A percentile compares a stretch with the other conserved stretches of the same genome.
Conservation (phyloP, 2,888 invertebrate species). For the Trissolcus japonicus region DNA sequence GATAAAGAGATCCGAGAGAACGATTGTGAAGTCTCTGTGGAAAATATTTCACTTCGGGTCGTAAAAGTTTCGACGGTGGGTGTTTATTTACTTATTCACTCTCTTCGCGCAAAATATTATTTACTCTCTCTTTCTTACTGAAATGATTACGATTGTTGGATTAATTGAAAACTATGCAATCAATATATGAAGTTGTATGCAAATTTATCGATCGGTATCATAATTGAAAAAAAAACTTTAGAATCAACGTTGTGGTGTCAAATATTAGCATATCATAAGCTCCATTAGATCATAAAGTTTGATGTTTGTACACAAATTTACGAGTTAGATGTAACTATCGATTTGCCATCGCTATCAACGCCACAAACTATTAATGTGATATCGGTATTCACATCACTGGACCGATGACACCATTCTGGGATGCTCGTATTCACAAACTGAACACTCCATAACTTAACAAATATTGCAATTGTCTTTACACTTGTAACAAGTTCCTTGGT, state of each 20-base stretch:
- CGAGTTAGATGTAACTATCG: constrained; percentile 32
- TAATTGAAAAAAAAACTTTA: too few relatives aligned
- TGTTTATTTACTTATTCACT: constrained; percentile 1
- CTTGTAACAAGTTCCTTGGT: constrained; percentile 20
- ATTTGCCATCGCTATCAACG: constrained; percentile 28
- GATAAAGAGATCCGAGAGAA: constrained; percentile 9
- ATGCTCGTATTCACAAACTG: constrained; percentile 8
- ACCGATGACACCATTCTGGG: constrained; percentile 18
- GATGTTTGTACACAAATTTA: constrained; percentile 27
- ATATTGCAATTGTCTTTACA: constrained; percentile 15
- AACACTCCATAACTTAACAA: constrained; percentile 22
- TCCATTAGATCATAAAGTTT: constrained; percentile 27
- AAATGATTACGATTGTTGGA: too few relatives aligned
- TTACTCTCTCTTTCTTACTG: too few relatives aligned
- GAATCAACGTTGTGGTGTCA: constrained; percentile 3
- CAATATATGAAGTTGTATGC: too few relatives aligned
- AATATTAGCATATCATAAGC: constrained; percentile 28
- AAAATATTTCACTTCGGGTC: background rate
- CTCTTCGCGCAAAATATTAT: too few relatives aligned
- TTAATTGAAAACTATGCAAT: too few relatives aligned
- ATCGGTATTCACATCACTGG: constrained; percentile 18
- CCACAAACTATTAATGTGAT: constrained; percentile 34
- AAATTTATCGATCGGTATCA: too few relatives aligned
- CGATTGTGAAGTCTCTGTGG: constrained; percentile 8
- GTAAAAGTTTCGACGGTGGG: constrained; percentile 1